phyloP scores from a whole-genome alignment of 2,797 vertebrate genomes.

The Chaetodon trifasciatus region DNA sequence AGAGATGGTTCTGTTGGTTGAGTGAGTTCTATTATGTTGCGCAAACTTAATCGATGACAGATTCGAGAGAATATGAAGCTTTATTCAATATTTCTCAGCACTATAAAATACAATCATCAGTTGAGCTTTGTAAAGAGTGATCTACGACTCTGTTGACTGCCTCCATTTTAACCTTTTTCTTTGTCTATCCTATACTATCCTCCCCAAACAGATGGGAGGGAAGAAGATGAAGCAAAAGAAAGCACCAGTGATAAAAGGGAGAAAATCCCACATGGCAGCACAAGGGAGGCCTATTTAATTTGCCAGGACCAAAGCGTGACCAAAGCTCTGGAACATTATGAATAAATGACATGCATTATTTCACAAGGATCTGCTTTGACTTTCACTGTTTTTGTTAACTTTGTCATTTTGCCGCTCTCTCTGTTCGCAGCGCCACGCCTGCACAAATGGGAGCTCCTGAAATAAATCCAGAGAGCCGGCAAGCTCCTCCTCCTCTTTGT shows the following conservation, averaged over 20 bases:
- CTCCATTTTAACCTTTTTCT: slow-evolving; percentile 36
- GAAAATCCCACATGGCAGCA: slow-evolving; percentile 64
- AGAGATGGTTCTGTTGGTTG: slow-evolving; percentile 23
- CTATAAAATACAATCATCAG: slow-evolving; percentile 38
- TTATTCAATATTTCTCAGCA: slow-evolving; percentile 46
- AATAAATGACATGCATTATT: slow-evolving; percentile 83
- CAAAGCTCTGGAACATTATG: slow-evolving; percentile 72
- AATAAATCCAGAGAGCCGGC: slow-evolving; percentile 61
- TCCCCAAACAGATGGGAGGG: slow-evolving; percentile 54
- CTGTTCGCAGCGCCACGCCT: slow-evolving; percentile 49
- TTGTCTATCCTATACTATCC: slow-evolving; percentile 32
- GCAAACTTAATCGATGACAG: slow-evolving; percentile 38
- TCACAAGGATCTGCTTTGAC: slow-evolving; percentile 67
- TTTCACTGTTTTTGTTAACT: slow-evolving; percentile 69
- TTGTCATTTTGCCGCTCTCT: slow-evolving; percentile 54
- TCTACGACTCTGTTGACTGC: slow-evolving; percentile 7
- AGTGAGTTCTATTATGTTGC: slow-evolving; percentile 40
- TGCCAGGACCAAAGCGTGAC: slow-evolving; percentile 72
- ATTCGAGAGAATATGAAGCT: slow-evolving; percentile 38
- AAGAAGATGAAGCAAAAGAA: slow-evolving; percentile 46
- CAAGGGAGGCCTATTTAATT: slow-evolving; percentile 67
- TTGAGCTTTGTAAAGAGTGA: slow-evolving; percentile 34
- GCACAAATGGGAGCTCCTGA: slow-evolving; percentile 61
- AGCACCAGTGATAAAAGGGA: slow-evolving; percentile 42
- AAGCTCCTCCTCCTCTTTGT: slow-evolving; percentile 65